These are phyloP conservation scores for Mimas tiliae DNA, from an alignment of 2,888 invertebrate species.

Conservation along the genomic window DNA sequence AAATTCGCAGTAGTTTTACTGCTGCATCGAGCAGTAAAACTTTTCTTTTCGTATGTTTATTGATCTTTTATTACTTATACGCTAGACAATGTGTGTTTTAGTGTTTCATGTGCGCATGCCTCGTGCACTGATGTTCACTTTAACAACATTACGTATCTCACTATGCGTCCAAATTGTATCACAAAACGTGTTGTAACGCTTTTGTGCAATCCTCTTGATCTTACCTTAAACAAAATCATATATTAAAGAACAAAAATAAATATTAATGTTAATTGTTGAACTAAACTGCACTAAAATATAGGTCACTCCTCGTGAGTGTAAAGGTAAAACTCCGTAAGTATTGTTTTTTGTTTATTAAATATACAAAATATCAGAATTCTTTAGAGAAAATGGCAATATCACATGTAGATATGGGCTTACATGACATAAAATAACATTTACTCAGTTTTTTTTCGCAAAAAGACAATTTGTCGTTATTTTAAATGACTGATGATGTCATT, in stretches of 20 bases:
- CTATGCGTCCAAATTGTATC: constrained; percentile 69
- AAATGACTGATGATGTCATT: too few relatives aligned
- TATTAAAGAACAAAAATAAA: neutral
- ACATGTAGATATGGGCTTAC: too few relatives aligned
- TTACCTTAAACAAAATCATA: constrained; percentile 41
- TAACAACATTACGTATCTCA: constrained; percentile 59
- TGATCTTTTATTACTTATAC: constrained; percentile 6
- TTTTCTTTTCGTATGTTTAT: neutral
- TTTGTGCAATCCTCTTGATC: constrained; percentile 34
- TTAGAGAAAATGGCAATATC: too few relatives aligned
- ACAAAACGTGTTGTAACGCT: constrained; percentile 64
- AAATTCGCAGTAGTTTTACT: constrained; percentile 4
- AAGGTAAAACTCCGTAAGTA: too few relatives aligned
- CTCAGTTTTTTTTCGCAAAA: too few relatives aligned
- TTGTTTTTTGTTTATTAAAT: too few relatives aligned
- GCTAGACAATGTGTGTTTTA: constrained; percentile 16
- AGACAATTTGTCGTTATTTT: too few relatives aligned
- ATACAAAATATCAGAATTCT: too few relatives aligned
- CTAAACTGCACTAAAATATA: too few relatives aligned
- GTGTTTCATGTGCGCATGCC: constrained; percentile 40
- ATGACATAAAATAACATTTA: too few relatives aligned
- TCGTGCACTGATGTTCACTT: constrained; percentile 36
- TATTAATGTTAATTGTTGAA: too few relatives aligned
- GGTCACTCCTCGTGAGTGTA: too few relatives aligned
- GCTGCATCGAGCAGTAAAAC: neutral